phyloP scores from a whole-genome alignment of 92 coral and sea anemone genomes.

The Pocillopora grandis region DNA sequence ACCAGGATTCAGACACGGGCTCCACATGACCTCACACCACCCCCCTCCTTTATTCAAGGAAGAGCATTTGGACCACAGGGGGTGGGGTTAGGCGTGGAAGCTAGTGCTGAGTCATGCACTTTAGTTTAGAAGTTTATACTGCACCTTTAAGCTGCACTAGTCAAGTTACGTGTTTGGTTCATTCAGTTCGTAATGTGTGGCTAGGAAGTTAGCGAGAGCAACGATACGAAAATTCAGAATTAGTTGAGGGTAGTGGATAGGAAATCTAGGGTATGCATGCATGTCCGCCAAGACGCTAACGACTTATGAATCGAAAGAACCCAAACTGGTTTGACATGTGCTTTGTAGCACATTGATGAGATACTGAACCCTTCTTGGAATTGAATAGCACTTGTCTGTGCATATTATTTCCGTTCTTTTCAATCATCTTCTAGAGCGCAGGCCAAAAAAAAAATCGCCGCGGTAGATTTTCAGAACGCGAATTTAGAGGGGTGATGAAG shows the following conservation, averaged over 20 bases:
- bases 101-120: conserved; percentile 31
- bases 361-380: no score
- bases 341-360: no score
- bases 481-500: no score
- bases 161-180: background rate
- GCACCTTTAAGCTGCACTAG: conserved; percentile 31
- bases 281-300: no score
- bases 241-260: background rate
- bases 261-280: background rate
- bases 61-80: background rate
- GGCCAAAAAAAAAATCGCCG: no score
- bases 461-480: no score
- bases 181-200: background rate
- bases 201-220: background rate
- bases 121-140: conserved; percentile 7
- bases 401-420: no score
- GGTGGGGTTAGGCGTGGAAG: conserved; percentile 23
- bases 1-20: conserved; percentile 31
- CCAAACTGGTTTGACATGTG: no score
- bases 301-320: no score
- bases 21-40: conserved; percentile 12
- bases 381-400: no score
- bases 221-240: background rate
- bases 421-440: no score
- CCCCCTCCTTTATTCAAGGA: background rate